Evolutionary conservation across 2,797 vertebrate genomes (phyloP).

Genomic region (Schizopygopsis malacanthus): DNA sequence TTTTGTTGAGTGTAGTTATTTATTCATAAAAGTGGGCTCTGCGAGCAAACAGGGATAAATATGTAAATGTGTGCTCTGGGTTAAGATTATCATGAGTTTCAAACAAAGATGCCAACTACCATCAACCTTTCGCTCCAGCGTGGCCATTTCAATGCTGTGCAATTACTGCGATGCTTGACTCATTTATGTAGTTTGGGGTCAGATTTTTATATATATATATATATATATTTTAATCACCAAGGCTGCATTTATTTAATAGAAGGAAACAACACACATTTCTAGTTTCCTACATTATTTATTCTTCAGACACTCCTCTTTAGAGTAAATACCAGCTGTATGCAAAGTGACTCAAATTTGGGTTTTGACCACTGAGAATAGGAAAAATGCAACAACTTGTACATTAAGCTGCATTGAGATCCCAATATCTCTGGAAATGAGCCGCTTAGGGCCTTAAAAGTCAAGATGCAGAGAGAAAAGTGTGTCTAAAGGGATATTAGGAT

Average conservation of each 20-base stretch:
- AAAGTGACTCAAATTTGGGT: background rate
- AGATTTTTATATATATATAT: background rate
- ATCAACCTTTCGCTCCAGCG: background rate
- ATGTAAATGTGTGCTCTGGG: constrained; percentile 39
- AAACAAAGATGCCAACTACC: constrained; percentile 24
- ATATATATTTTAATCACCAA: too few species aligned
- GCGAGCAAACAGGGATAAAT: constrained; percentile 31
- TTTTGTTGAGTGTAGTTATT: background rate
- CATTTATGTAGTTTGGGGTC: background rate
- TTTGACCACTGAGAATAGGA: background rate
- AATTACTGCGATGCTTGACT: constrained; percentile 35
- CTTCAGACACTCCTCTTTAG: background rate
- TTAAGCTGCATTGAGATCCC: background rate
- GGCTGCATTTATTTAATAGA: background rate
- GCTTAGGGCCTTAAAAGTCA: too few species aligned
- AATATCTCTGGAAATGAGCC: too few species aligned
- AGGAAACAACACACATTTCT: background rate
- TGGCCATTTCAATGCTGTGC: background rate
- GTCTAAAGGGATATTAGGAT: too few species aligned
- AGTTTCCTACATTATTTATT: background rate
- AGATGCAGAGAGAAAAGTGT: too few species aligned
- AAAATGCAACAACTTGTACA: background rate
- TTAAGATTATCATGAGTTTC: constrained; percentile 48
- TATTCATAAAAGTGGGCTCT: constrained; percentile 29
- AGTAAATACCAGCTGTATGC: background rate